Conservation (phyloP, 1,140 invertebrate species). For the Ectropis grisescens region DNA sequence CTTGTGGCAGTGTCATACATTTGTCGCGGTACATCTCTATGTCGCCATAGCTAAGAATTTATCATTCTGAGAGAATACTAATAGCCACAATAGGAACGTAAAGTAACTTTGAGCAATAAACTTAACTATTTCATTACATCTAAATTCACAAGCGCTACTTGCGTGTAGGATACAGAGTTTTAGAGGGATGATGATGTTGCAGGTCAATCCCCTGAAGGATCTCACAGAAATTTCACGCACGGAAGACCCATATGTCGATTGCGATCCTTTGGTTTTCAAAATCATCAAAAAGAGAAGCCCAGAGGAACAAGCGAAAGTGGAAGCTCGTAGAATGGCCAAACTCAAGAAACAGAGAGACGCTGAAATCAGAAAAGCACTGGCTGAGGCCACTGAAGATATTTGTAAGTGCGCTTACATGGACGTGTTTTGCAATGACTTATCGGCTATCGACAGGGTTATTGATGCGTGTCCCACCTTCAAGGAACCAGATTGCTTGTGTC, state of each 20-base stretch:
- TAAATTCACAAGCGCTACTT: too few relatives aligned
- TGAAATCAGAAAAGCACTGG: slow-evolving; percentile 53
- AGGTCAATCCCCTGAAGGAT: slow-evolving; percentile 71
- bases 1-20: too few relatives aligned
- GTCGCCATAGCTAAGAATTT: too few relatives aligned
- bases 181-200: too few relatives aligned
- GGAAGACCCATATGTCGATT: slow-evolving; percentile 72
- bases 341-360: slow-evolving; percentile 51
- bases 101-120: too few relatives aligned
- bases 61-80: too few relatives aligned
- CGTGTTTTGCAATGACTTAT: slow-evolving; percentile 59
- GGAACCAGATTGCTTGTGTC: slow-evolving; percentile 52
- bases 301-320: slow-evolving; percentile 55
- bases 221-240: slow-evolving; percentile 57
- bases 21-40: too few relatives aligned
- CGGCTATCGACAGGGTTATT: slow-evolving; percentile 56
- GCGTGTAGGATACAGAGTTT: too few relatives aligned
- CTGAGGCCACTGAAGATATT: slow-evolving; percentile 57
- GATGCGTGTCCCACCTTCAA: slow-evolving; percentile 56
- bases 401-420: slow-evolving; percentile 67
- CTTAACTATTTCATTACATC: too few relatives aligned
- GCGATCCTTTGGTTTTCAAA: slow-evolving; percentile 71
- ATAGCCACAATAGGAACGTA: too few relatives aligned
- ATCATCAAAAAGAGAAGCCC: slow-evolving; percentile 68
- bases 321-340: slow-evolving; percentile 56